These are phyloP conservation scores for Felis chaus DNA, from an alignment of 2,113 vertebrate genomes.

Conservation along the genomic window DNA sequence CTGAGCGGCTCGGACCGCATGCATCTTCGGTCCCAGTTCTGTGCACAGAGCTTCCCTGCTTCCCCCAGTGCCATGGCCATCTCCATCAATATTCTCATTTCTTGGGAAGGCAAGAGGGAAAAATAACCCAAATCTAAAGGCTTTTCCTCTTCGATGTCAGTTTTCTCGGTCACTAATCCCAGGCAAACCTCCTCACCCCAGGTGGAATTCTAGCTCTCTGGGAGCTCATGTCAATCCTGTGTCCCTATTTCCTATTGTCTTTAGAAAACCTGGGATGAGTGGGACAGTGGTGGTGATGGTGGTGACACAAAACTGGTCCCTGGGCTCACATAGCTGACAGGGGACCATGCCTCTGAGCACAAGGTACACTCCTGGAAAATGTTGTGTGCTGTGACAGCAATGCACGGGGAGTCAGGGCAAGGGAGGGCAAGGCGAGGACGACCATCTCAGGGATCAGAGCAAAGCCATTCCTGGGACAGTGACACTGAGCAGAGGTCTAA, in stretches of 20 bases:
- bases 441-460: neutral
- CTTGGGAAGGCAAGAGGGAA: neutral
- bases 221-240: neutral
- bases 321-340: neutral
- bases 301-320: no score
- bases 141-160: neutral
- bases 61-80: neutral
- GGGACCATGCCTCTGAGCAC: neutral
- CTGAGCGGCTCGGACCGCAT: neutral
- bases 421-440: accelerated
- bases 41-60: neutral
- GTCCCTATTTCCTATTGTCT: neutral
- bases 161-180: neutral
- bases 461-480: neutral
- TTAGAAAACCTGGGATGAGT: neutral
- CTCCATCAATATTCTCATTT: neutral
- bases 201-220: neutral
- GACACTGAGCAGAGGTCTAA: neutral
- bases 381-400: neutral
- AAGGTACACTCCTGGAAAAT: neutral
- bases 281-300: neutral
- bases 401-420: accelerated
- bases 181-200: neutral
- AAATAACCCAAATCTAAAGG: neutral
- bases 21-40: neutral